Evolutionary conservation across 1,140 invertebrate genomes (phyloP).

Genomic region (Drosophila ohnishii): DNA sequence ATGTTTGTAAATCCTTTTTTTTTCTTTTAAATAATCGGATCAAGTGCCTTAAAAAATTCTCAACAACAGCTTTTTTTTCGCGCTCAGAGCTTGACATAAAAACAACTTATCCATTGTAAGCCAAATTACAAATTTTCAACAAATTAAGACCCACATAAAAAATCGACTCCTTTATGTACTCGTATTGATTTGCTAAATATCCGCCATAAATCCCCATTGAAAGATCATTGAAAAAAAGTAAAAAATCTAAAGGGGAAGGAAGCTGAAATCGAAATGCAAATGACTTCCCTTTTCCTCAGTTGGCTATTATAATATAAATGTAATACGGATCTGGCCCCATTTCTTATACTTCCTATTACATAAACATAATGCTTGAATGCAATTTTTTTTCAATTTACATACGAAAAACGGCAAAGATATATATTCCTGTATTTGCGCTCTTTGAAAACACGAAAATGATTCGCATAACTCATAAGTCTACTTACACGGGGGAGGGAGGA

Average conservation of each 20-base stretch:
- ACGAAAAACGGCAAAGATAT: constrained; percentile 7
- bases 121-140: constrained; percentile 7
- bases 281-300: constrained; percentile 12
- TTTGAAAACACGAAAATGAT: constrained; percentile 48
- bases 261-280: constrained; percentile 38
- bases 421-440: constrained; percentile 35
- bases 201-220: constrained; percentile 32
- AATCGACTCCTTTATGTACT: neutral
- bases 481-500: constrained; percentile 8
- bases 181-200: neutral
- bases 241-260: constrained; percentile 3
- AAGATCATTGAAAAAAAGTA: constrained; percentile 36
- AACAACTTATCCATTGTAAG: constrained; percentile 1
- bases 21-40: neutral
- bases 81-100: neutral
- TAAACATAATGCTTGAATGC: constrained; percentile 43
- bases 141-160: constrained; percentile 6
- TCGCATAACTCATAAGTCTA: constrained; percentile 56
- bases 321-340: constrained; percentile 40
- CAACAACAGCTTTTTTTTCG: too few relatives aligned
- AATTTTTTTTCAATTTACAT: constrained; percentile 57
- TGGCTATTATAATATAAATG: constrained; percentile 29
- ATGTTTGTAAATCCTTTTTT: too few relatives aligned
- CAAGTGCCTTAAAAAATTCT: neutral
- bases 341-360: constrained; percentile 48